phyloP scores from a whole-genome alignment of 2,888 invertebrate genomes.

The Himalopsyche kuldschensis region DNA sequence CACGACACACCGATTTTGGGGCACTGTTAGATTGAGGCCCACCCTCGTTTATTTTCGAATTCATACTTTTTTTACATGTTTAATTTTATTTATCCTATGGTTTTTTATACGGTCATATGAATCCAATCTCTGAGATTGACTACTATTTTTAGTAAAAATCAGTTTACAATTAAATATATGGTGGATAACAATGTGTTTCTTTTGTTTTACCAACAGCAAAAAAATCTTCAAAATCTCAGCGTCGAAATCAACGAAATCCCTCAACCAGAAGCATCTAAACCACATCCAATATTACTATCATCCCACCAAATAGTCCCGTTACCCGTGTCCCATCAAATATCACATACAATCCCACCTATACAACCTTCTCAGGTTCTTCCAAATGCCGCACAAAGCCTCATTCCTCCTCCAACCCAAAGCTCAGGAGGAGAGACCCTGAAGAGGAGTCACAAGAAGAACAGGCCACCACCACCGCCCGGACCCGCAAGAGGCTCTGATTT shows the following conservation, averaged over 20 bases:
- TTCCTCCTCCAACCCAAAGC: conserved; percentile 48
- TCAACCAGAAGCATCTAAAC: conserved; percentile 15
- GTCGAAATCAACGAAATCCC: conserved; percentile 36
- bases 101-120: too few species aligned
- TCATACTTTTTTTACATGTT: too few species aligned
- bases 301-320: conserved; percentile 7
- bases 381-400: conserved; percentile 11
- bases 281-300: not conserved
- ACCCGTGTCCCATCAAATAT: not conserved
- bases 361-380: conserved; percentile 23
- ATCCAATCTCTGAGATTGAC: too few species aligned
- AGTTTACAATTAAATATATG: not conserved
- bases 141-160: not conserved
- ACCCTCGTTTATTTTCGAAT: too few species aligned
- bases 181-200: too few species aligned
- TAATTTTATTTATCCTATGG: too few species aligned
- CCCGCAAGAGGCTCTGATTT: conserved; percentile 60
- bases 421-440: conserved; percentile 63
- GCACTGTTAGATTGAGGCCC: too few species aligned
- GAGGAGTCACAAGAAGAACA: conserved; percentile 64
- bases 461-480: conserved; percentile 74
- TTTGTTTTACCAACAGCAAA: conserved; percentile 33
- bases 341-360: conserved; percentile 28
- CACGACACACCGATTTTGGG: too few species aligned
- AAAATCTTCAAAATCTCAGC: conserved; percentile 35